phyloP scores from a whole-genome alignment of 2,797 vertebrate genomes.

The Malacoctenus gilli region DNA sequence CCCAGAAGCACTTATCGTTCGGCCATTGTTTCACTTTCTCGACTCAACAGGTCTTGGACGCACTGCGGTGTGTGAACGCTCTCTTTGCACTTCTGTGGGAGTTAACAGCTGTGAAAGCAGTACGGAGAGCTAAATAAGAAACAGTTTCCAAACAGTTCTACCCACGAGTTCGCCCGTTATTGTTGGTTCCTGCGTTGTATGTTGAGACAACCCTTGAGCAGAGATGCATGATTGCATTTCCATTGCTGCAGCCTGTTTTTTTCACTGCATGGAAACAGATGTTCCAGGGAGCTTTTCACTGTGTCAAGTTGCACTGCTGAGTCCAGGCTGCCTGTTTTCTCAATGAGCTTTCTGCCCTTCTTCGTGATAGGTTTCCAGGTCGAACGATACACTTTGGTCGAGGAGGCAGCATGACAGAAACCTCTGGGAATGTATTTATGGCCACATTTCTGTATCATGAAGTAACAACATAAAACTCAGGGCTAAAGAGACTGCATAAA shows the following conservation, averaged over 20 bases:
- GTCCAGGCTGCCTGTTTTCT: constrained; percentile 48
- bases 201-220: constrained; percentile 54
- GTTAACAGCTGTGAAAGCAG: constrained; percentile 43
- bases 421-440: constrained; percentile 16
- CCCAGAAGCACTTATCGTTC: constrained; percentile 33
- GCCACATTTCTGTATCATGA: constrained; percentile 10
- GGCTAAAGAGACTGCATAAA: constrained; percentile 48
- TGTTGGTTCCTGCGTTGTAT: constrained; percentile 50
- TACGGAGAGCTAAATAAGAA: constrained; percentile 41
- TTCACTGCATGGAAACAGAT: constrained; percentile 77
- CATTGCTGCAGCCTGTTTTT: constrained; percentile 64
- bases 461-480: constrained; percentile 5
- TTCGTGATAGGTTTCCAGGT: constrained; percentile 36
- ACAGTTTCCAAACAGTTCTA: constrained; percentile 64
- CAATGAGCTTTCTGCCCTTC: constrained; percentile 31
- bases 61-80: constrained; percentile 1
- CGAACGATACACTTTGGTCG: constrained; percentile 41
- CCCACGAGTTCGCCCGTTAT: constrained; percentile 55
- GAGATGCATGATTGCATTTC: constrained; percentile 71
- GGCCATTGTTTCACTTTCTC: constrained; percentile 33
- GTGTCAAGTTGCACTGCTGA: constrained; percentile 61
- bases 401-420: constrained; percentile 23
- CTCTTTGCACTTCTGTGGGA: constrained; percentile 7
- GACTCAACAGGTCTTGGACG: constrained; percentile 15
- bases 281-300: constrained; percentile 60